These are phyloP conservation scores for Leucophenga varia DNA, from an alignment of 1,140 invertebrate genomes.

Conservation along the genomic window DNA sequence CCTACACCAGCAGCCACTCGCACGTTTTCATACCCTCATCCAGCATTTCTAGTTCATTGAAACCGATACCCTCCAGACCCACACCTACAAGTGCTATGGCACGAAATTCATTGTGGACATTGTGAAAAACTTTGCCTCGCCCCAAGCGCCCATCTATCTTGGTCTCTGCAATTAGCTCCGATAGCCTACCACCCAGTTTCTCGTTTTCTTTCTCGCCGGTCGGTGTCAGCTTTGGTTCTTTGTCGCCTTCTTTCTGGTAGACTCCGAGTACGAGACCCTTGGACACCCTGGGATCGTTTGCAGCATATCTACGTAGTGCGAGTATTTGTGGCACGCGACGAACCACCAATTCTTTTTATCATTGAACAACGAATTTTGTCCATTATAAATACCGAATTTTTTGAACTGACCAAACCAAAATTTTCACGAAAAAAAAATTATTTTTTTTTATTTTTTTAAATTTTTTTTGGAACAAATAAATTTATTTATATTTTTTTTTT, in stretches of 20 bases:
- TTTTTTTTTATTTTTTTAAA: too few relatives aligned
- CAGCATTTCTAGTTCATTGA: conserved; percentile 65
- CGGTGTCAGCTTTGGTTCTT: conserved; percentile 29
- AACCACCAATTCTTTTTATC: too few relatives aligned
- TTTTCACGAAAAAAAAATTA: too few relatives aligned
- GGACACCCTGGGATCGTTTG: not conserved
- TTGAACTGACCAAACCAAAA: too few relatives aligned
- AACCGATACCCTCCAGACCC: conserved; percentile 65
- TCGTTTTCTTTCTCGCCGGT: conserved; percentile 40
- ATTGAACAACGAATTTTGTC: too few relatives aligned
- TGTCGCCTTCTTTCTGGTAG: conserved; percentile 41
- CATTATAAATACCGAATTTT: too few relatives aligned
- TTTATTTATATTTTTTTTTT: too few relatives aligned
- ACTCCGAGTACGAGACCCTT: conserved; percentile 46
- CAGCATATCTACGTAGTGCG: not conserved
- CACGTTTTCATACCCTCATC: conserved; percentile 63
- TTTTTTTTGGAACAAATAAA: too few relatives aligned
- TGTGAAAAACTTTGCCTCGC: conserved; percentile 63
- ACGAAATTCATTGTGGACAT: conserved; percentile 63
- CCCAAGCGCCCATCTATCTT: conserved; percentile 55
- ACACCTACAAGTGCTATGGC: conserved; percentile 69
- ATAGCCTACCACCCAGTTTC: conserved; percentile 30
- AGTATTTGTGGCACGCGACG: too few relatives aligned
- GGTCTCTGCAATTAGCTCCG: conserved; percentile 30
- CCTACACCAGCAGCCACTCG: conserved; percentile 60